Base-by-base conservation (phyloP, 2,888 invertebrate species). In the Acanthosepion esculentum region DNA sequence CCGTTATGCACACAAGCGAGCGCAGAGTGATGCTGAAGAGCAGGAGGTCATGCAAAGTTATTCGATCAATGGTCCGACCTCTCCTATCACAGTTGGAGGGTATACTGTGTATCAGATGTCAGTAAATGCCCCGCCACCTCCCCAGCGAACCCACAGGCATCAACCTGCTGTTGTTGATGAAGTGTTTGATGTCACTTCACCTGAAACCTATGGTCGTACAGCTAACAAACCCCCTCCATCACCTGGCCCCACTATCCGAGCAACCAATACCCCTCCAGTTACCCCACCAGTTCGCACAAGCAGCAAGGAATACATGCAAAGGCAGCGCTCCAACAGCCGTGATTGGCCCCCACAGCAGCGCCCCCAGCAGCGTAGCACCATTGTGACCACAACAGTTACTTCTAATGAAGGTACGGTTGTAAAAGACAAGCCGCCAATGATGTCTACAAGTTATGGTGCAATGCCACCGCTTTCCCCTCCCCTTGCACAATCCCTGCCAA, bases 1-100 rank as follows among this genome's bases (percentile, higher is more conserved):
- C 95, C 96, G 96, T 95, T 96, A 96, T 95, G 98, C 98, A 50
- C 98, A 98, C 29, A 98, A 98, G 96, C 97, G 98, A 95, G 98
- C 98, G 8, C 98, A 98, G 96, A 98, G 98, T 95, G 96, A 97
- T 94, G 96, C 97, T 1, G 97, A 97, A 64, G 97, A 97, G 94
- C 96, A 96, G 94, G 96, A 96, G 48, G 95, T 96, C 33, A 96
- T 96, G 95, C 96, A 96, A 55, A 95, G 95, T 50, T 96, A 96
- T 64, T 78, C 78, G 2, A 95, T 94, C 23, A 97, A 96, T 94
- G 96, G 96, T 41, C 96, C 96, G 0, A 94, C 95, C 29, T 95
- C 96, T 29, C 95, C 96, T 8, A 94, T 96, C 15, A 95, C 94
- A 95, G 95, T 29, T 95, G 95, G 59, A 94, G 95, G 26, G 26